Conservation (phyloP, 1,140 invertebrate species). For the Leptopilina boulardi region DNA sequence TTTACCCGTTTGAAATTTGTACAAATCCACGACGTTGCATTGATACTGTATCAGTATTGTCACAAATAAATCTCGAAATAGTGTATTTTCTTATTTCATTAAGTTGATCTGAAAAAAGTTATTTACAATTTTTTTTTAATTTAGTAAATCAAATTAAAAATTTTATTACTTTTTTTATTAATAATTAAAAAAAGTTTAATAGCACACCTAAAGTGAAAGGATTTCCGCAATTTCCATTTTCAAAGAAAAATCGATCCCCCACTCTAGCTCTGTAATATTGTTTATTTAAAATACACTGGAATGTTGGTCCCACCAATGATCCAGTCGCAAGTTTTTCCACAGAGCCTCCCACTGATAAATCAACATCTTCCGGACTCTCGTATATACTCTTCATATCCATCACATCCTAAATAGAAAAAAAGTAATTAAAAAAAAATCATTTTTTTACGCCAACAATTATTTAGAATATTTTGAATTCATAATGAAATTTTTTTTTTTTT, state of each 20-base stretch:
- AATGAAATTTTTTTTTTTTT: no score
- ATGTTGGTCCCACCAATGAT: conserved; percentile 91
- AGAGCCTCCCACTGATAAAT: conserved; percentile 90
- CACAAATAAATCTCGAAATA: not conserved
- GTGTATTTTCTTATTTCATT: not conserved
- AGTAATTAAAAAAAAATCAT: not conserved
- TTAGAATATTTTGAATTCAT: no score
- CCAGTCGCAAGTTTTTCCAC: conserved; percentile 87
- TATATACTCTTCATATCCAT: conserved; percentile 81
- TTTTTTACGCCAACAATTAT: not conserved
- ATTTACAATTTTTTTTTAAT: no score
- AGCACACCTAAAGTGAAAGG: conserved; percentile 85
- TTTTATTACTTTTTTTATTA: no score
- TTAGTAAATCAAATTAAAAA: no score
- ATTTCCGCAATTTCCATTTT: conserved; percentile 80
- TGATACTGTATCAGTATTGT: not conserved
- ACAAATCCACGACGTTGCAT: not conserved
- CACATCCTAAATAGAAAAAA: conserved; percentile 77
- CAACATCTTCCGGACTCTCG: conserved; percentile 88
- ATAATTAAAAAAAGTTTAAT: no score
- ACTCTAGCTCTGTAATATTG: conserved; percentile 91
- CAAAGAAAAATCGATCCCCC: conserved; percentile 91
- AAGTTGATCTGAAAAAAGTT: conserved; percentile 4
- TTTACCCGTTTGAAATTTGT: not conserved
- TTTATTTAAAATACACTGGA: conserved; percentile 91